phyloP scores from a whole-genome alignment of 2,113 vertebrate species.

The Haemorhous mexicanus region DNA sequence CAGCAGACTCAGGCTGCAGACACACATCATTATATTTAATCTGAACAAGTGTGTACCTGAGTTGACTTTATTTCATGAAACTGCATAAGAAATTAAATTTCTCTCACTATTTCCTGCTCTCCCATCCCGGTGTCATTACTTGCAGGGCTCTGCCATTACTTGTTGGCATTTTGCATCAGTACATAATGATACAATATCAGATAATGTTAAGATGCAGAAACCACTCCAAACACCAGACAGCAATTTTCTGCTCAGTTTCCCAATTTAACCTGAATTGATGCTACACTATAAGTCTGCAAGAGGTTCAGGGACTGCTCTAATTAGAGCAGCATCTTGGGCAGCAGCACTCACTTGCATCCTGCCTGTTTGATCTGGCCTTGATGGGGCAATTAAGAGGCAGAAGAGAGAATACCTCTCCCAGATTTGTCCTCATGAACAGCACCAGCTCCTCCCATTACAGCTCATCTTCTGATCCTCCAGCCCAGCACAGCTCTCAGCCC shows the following conservation, averaged over 20 bases:
- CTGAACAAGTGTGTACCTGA: slow-evolving; percentile 34
- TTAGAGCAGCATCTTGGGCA: slow-evolving; percentile 42
- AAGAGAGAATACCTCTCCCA: background rate
- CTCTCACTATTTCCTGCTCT: slow-evolving; percentile 41
- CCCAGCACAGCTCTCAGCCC: background rate
- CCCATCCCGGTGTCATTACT: background rate
- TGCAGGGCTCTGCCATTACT: slow-evolving; percentile 1
- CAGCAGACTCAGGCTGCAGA: background rate
- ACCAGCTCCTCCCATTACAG: background rate
- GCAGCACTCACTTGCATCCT: slow-evolving; percentile 28
- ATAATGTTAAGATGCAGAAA: slow-evolving; percentile 57
- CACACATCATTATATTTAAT: slow-evolving; percentile 46
- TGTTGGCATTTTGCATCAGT: slow-evolving; percentile 50
- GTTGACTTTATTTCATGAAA: slow-evolving; percentile 25
- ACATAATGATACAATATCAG: slow-evolving; percentile 51
- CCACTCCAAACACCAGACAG: slow-evolving; percentile 61
- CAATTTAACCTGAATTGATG: slow-evolving; percentile 64
- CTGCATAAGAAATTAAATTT: slow-evolving; percentile 35
- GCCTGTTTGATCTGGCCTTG: background rate
- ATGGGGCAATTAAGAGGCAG: slow-evolving; percentile 7
- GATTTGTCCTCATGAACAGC: background rate
- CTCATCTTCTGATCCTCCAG: background rate
- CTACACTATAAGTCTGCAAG: slow-evolving; percentile 33
- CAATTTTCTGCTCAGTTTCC: slow-evolving; percentile 72
- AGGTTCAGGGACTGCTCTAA: slow-evolving; percentile 51